Evolutionary conservation across 1,140 invertebrate species (phyloP).

Genomic region (Octopus bimaculoides): DNA sequence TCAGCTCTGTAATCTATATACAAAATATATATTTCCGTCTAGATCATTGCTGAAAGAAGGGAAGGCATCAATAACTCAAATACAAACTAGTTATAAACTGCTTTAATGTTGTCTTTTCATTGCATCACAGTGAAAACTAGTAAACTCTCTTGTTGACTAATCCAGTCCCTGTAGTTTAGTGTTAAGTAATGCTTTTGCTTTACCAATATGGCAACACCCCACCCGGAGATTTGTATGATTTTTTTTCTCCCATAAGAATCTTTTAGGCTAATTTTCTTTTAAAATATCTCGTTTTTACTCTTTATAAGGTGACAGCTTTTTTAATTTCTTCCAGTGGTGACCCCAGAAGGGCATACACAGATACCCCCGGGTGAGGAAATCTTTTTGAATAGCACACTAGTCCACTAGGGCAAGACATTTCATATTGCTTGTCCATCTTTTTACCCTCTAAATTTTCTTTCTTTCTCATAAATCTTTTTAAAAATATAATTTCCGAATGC

Average conservation of each 20-base stretch:
- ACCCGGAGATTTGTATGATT: not conserved
- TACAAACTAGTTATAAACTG: too few species aligned
- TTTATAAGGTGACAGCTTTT: conserved; percentile 11
- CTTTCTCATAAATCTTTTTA: not conserved
- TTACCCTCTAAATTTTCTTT: not conserved
- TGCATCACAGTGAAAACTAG: too few species aligned
- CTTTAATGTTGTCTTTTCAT: too few species aligned
- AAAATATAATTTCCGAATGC: not conserved
- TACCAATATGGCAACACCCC: not conserved
- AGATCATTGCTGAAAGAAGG: too few species aligned
- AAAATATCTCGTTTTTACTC: not conserved
- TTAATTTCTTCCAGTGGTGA: conserved; percentile 10
- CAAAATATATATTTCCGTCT: too few species aligned
- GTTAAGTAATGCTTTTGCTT: not conserved
- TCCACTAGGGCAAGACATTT: conserved; percentile 6
- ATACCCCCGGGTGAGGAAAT: conserved; percentile 5
- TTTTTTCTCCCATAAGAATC: not conserved
- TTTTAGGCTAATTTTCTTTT: not conserved
- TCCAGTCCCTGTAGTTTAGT: too few species aligned
- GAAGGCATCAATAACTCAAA: too few species aligned
- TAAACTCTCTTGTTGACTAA: too few species aligned
- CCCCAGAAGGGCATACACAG: conserved; percentile 10
- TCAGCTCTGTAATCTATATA: too few species aligned
- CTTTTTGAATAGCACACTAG: not conserved
- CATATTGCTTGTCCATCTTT: not conserved